Percentiles rank a stretch among this genome's conserved stretches.
phyloP scores from a whole-genome alignment of 2,888 invertebrate genomes.

The Cataglyphis albicans region DNA sequence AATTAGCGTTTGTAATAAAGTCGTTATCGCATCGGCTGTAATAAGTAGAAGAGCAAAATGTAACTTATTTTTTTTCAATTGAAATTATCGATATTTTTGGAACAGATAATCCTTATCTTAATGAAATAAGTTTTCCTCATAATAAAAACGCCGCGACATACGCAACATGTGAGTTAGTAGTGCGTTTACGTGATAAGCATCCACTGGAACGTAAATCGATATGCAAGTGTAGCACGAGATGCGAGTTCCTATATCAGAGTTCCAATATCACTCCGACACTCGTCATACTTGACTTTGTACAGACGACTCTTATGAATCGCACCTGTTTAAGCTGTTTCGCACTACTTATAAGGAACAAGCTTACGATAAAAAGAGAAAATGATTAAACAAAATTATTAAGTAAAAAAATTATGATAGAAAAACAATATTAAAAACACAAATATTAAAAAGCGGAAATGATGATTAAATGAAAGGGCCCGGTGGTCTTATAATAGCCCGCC shows the following conservation, averaged over 20 bases:
- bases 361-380: slow-evolving; percentile 8
- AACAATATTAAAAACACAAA: not conserved
- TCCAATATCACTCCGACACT: slow-evolving; percentile 59
- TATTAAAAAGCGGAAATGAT: not conserved
- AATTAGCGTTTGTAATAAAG: slow-evolving; percentile 17
- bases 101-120: slow-evolving; percentile 46
- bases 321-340: slow-evolving; percentile 36
- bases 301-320: slow-evolving; percentile 53
- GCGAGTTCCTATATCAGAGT: slow-evolving; percentile 12
- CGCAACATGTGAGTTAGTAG: slow-evolving; percentile 36
- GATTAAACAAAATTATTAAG: not conserved
- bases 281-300: slow-evolving; percentile 58
- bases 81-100: slow-evolving; percentile 28
- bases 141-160: not conserved
- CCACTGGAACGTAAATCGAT: slow-evolving; percentile 5
- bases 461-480: slow-evolving; percentile 40
- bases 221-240: slow-evolving; percentile 60
- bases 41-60: not conserved
- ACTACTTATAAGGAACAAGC: not conserved
- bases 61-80: slow-evolving; percentile 26
- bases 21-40: slow-evolving; percentile 1
- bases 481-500: not conserved
- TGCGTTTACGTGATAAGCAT: slow-evolving; percentile 50
- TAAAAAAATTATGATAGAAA: not conserved
- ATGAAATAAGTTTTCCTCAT: slow-evolving; percentile 28